Percentiles rank a stretch among this genome's conserved stretches.
Conservation (phyloP, 1,140 invertebrate species). For the Latrodectus geometricus region DNA sequence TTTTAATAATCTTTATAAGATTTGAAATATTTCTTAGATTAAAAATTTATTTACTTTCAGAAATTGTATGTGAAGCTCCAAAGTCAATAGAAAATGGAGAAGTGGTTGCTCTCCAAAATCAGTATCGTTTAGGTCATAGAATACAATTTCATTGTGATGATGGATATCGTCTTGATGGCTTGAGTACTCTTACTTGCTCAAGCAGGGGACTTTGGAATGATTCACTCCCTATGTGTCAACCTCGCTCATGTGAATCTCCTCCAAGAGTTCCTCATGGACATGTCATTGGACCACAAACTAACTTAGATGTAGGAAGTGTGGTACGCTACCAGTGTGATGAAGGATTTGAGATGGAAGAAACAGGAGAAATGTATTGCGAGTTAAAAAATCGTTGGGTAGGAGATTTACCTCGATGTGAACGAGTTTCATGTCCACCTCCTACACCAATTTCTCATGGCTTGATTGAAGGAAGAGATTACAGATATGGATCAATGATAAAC, state of each 20-base stretch:
- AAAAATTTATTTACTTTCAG: conserved; percentile 13
- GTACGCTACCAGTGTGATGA: conserved; percentile 66
- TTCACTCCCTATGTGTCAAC: conserved; percentile 51
- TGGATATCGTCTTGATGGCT: conserved; percentile 54
- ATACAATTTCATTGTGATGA: conserved; percentile 56
- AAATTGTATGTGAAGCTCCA: conserved; percentile 47
- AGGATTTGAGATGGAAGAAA: conserved; percentile 64
- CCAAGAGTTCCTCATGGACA: conserved; percentile 65
- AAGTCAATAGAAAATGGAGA: conserved; percentile 40
- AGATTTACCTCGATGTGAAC: conserved; percentile 54
- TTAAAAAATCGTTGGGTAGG: conserved; percentile 56
- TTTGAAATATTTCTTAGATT: neutral
- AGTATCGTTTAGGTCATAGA: conserved; percentile 22
- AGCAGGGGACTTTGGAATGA: conserved; percentile 52
- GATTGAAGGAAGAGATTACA: conserved; percentile 48
- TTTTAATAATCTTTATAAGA: neutral
- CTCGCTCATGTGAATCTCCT: conserved; percentile 67
- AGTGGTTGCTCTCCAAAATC: conserved; percentile 11
- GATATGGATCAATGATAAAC: conserved; percentile 64
- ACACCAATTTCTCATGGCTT: neutral
- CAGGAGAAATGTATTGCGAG: conserved; percentile 51
- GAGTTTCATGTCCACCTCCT: conserved; percentile 26
- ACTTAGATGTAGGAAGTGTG: conserved; percentile 63
- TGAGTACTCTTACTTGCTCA: conserved; percentile 28
- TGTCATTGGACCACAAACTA: conserved; percentile 26